Evolutionary conservation across 1,140 invertebrate genomes (phyloP), one percentile per base, ranked within the genome.

Genomic region (Zaprionus taronus): DNA sequence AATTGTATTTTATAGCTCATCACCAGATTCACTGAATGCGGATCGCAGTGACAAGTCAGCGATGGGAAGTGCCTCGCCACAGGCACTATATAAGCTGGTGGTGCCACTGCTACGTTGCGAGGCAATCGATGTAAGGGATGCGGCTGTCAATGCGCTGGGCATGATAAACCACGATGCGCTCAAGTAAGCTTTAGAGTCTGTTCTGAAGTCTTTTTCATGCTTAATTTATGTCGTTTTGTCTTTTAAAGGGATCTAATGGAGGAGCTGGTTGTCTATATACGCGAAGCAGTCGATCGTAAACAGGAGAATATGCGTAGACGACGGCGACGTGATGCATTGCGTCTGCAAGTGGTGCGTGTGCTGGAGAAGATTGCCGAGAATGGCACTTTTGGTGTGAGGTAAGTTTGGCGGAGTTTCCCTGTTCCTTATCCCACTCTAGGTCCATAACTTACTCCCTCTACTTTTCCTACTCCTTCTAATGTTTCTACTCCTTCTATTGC

Each of bases 281-380:
- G 98, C 31, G 99, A 99, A 93, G 98, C 98, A 1, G 96, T 99
- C n/a, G 99, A 99, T 93, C 95, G 98, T 26, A 99, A 99, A 92
- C 97, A 99, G 93, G 99, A 99, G 93, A 99, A 99, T 90, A 97
- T 99, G 94, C 93, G 98, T 38, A 94, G 98, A 47, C 93, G 98
- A 22, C 94, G 98, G 67, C 94, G 98, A 61, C 95, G 98, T 71
- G 99, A 99, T 93, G 96, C 98, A 15, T 93, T 99, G n/a, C 94
- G 99, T 61, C 93, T 99, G 28, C 97, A 99, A 79, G 93, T 99
- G 55, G 97, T 98, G 53, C 96, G 97, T 85, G 96, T 99, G 71
- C 94, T 99, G 81, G 97, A 99, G 92, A 94, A 98, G 31, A 97
- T 99, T 76, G 98, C 98, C 22, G 97, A 98, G 85, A 96, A 97